Conservation (phyloP, 2,797 vertebrate species). For the Tapirus indicus region DNA sequence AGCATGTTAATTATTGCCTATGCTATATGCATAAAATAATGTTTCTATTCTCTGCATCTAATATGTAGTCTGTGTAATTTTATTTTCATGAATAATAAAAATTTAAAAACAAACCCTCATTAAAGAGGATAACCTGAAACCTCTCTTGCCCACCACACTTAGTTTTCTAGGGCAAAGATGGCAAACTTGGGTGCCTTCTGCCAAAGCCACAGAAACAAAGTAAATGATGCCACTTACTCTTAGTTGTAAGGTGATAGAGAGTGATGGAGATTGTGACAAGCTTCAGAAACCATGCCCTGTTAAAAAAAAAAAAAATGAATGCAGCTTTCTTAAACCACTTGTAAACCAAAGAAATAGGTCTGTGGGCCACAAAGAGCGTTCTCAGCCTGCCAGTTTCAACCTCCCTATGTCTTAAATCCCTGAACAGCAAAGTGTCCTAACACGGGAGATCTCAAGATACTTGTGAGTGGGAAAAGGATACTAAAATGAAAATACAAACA, state of each 20-base stretch:
- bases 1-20: not conserved
- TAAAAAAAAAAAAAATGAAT: not conserved
- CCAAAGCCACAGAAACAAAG: not conserved
- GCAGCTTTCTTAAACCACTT: not conserved
- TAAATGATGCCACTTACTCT: not conserved
- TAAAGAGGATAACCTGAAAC: not conserved
- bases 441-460: accelerated
- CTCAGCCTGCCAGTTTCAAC: not conserved
- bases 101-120: not conserved
- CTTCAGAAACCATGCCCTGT: not conserved
- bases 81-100: not conserved
- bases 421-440: not conserved
- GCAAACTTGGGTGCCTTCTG: not conserved
- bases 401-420: not conserved
- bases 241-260: not conserved
- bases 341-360: not conserved
- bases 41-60: not conserved
- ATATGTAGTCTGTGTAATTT: not conserved
- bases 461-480: not conserved
- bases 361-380: not conserved
- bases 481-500: not conserved
- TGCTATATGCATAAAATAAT: not conserved
- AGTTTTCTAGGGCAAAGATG: accelerated
- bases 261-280: not conserved
- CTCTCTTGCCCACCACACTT: not conserved